Conservation (phyloP, 2,113 vertebrate genomes). For the Crypturellus undulatus region DNA sequence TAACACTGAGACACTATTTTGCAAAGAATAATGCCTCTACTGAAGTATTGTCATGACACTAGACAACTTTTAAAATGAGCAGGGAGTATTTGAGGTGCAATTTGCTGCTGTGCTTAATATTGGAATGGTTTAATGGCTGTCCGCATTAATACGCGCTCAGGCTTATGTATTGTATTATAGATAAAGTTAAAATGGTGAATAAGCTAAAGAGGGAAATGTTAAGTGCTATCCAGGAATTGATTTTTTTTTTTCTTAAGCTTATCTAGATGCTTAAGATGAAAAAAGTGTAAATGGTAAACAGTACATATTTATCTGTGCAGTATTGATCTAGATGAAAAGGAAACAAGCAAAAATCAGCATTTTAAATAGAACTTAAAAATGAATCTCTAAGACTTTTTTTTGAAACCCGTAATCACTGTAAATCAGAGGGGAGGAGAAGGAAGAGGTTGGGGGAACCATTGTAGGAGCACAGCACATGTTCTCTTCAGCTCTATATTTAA, state of each 20-base stretch:
- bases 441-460: not conserved
- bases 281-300: not conserved
- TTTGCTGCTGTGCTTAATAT: not conserved
- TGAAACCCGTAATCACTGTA: conserved; percentile 54
- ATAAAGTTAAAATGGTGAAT: not conserved
- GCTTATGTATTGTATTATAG: not conserved
- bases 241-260: conserved; percentile 19
- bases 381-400: not conserved
- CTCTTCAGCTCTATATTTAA: not conserved
- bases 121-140: not conserved
- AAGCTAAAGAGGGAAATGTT: not conserved
- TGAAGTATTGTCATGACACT: not conserved
- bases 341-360: conserved; percentile 68
- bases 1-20: not conserved
- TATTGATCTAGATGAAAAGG: conserved; percentile 57
- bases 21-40: not conserved
- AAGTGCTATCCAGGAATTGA: conserved; percentile 5
- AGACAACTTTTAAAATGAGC: conserved; percentile 43
- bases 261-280: conserved; percentile 1
- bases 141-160: not conserved
- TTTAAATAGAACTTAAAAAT: conserved; percentile 60
- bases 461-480: not conserved
- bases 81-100: not conserved
- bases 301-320: conserved; percentile 36
- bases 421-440: conserved; percentile 51